A percentile compares a stretch with the other conserved stretches of the same genome.
Evolutionary conservation across 23 tunicate species (phyloP).

Genomic region (Halocynthia aurantium): DNA sequence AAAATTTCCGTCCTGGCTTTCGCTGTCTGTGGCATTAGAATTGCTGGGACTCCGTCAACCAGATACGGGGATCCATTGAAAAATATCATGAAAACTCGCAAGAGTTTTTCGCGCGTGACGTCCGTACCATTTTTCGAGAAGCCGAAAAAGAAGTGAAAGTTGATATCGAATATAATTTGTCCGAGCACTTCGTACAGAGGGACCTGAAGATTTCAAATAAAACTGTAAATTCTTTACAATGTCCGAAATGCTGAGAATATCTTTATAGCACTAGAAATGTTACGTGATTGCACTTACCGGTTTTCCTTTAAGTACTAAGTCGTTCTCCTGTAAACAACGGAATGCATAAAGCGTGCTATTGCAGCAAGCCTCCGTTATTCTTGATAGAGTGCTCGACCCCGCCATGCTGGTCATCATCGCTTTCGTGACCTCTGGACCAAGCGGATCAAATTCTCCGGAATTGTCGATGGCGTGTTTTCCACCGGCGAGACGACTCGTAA

Average conservation of each 20-base stretch:
- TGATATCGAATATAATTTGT: conserved; percentile 33
- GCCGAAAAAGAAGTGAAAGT: conserved; percentile 41
- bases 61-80: conserved; percentile 39
- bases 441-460: background rate
- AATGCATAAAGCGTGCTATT: background rate
- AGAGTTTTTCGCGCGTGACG: no score
- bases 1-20: conserved; percentile 30
- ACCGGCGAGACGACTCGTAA: conserved; percentile 10
- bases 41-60: conserved; percentile 48
- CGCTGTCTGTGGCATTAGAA: conserved; percentile 34
- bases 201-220: conserved; percentile 20
- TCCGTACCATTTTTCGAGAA: no score
- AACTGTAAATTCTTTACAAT: background rate
- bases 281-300: background rate
- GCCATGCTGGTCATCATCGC: conserved; percentile 8
- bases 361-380: conserved; percentile 10
- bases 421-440: conserved; percentile 8
- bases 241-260: background rate
- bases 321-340: background rate
- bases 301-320: background rate
- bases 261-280: background rate
- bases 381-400: background rate
- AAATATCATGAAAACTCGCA: conserved; percentile 21
- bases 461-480: conserved; percentile 11
- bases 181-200: conserved; percentile 38